Evolutionary conservation across 2,113 vertebrate genomes (phyloP).

Genomic region (Chaenogobius annularis): DNA sequence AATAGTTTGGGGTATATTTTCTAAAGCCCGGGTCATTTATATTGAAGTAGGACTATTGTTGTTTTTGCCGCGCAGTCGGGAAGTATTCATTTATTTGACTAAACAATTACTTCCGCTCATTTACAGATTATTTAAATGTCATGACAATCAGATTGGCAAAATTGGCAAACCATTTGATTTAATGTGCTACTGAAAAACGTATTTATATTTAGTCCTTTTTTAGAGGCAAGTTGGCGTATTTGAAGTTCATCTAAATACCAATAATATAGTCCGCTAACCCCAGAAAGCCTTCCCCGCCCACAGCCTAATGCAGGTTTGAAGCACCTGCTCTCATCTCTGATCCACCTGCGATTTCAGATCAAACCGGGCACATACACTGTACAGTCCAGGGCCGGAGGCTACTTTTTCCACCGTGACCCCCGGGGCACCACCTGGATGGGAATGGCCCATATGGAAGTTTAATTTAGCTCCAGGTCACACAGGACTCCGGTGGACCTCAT

Average conservation of each 20-base stretch:
- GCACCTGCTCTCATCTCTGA: neutral
- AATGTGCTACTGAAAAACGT: too few species aligned
- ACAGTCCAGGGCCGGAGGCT: neutral
- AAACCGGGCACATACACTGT: constrained; percentile 1
- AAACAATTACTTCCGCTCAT: too few species aligned
- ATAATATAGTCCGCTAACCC: neutral
- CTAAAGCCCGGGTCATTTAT: too few species aligned
- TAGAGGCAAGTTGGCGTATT: too few species aligned
- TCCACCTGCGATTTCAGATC: constrained; percentile 38
- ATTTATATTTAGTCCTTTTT: too few species aligned
- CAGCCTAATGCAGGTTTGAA: neutral
- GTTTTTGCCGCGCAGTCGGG: too few species aligned
- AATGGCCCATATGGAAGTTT: constrained; percentile 54
- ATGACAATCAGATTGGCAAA: too few species aligned
- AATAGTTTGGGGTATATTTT: too few species aligned
- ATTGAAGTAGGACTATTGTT: too few species aligned
- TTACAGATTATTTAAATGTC: too few species aligned
- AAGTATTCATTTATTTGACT: too few species aligned
- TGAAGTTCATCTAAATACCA: neutral
- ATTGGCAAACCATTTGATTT: too few species aligned
- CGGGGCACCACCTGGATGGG: constrained; percentile 59
- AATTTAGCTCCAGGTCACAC: constrained; percentile 57
- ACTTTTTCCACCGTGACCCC: constrained; percentile 28
- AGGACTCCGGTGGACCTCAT: constrained; percentile 28
- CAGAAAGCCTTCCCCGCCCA: neutral